Evolutionary conservation across 1,140 invertebrate species (phyloP), one percentile per base, ranked within the genome.

Genomic region (Drosophila tropicalis): DNA sequence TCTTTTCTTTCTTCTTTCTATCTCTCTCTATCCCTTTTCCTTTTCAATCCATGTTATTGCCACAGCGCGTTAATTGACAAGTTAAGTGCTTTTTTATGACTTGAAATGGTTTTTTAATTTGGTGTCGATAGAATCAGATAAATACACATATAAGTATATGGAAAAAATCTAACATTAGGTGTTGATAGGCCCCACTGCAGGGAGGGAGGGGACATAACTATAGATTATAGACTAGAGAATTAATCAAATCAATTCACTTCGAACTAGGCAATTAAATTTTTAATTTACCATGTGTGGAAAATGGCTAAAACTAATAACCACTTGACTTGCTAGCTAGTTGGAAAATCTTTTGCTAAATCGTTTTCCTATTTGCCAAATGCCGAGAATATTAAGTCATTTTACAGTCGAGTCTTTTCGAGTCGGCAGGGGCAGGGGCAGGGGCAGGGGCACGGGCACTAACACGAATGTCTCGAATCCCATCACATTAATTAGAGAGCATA

Each of bases 71-170:
- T 90, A 90, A 90, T 90, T 90, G 86, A 90, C 87, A 72, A 90
- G 86, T 90, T 90, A 81, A 90, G 86, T 90, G 86, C 82, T 90
- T 90, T 90, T 90, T 90, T 90, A 90, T 89, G 86, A 80, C 70
- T 72, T 67, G 66, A 80, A 89, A 90, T 89, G 81, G 78, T 61
- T 85, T 89, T 89, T 89, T 89, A 90, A 90, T 89, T 89, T 85
- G 85, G 74, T 89, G 85, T 86, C 81, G 78, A 90, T 89, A 77
- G 73, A 78, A 81, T 80, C 44, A 51, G 44, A 51, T 51, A 51
- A 51, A 51, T 51, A 51, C 17, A 47, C 19, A 44, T 6, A 17
- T 17, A 17, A n/a, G n/a, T 15, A 44, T 15, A 44, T 39, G 29
- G 5, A 29, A 29, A 81, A 67, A 47, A 73, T 56, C 67, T 66